Evolutionary conservation across 2,888 invertebrate genomes (phyloP).

Genomic region (Noctua janthina): DNA sequence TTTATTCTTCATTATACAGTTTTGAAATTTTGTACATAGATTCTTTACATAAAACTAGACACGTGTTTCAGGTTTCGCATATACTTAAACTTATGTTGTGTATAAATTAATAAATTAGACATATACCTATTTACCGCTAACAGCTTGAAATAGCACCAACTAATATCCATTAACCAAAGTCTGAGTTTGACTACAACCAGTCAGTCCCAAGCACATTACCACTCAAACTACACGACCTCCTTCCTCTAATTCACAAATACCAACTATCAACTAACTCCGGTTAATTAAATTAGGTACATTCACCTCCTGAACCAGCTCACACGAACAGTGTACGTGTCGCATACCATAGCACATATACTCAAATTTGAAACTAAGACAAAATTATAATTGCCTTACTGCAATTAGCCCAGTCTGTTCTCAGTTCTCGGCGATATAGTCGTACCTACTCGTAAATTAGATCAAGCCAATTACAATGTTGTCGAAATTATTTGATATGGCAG

Average conservation of each 20-base stretch:
- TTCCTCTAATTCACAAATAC: slow-evolving; percentile 29
- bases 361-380: slow-evolving; percentile 53
- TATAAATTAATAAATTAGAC: no score
- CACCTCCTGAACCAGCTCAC: slow-evolving; percentile 28
- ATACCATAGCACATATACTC: slow-evolving; percentile 19
- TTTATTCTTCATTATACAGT: no score
- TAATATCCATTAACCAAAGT: slow-evolving; percentile 3
- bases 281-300: slow-evolving; percentile 52
- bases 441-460: slow-evolving; percentile 49
- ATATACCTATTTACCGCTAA: background rate
- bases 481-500: slow-evolving; percentile 51
- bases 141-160: background rate
- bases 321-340: slow-evolving; percentile 38
- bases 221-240: slow-evolving; percentile 10
- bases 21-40: no score
- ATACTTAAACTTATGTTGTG: no score
- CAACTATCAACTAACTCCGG: slow-evolving; percentile 40
- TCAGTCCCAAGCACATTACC: slow-evolving; percentile 22
- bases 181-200: background rate
- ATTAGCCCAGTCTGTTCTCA: slow-evolving; percentile 40
- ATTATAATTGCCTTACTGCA: slow-evolving; percentile 61
- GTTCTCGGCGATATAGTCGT: slow-evolving; percentile 22
- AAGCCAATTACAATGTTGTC: slow-evolving; percentile 46
- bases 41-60: no score
- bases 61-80: no score